Evolutionary conservation across 2,888 invertebrate genomes (phyloP).

Genomic region (Agriopis leucophaearia): DNA sequence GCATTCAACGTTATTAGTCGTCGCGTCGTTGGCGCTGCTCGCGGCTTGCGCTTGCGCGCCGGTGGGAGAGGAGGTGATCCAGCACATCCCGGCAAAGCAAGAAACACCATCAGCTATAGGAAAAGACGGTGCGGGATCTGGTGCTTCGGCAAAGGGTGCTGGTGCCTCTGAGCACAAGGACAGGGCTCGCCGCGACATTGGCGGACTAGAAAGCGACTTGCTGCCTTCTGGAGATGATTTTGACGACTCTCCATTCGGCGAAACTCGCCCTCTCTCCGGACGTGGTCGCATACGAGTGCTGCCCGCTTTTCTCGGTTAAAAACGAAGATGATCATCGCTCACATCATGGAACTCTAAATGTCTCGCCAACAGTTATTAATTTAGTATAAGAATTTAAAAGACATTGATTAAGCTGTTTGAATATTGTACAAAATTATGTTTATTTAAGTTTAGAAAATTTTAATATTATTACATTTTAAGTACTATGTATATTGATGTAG

Average conservation of each 20-base stretch:
- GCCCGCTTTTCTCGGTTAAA: slow-evolving; percentile 77
- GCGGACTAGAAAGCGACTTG: slow-evolving; percentile 74
- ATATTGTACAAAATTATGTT: slow-evolving; percentile 27
- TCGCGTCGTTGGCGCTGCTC: slow-evolving; percentile 78
- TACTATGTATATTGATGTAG: slow-evolving; percentile 11
- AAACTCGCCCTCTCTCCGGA: slow-evolving; percentile 66
- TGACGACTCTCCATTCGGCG: slow-evolving; percentile 73
- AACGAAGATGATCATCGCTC: neutral
- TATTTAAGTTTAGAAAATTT: slow-evolving; percentile 1
- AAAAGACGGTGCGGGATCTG: slow-evolving; percentile 75
- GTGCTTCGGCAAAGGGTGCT: slow-evolving; percentile 76
- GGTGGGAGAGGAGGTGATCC: slow-evolving; percentile 71
- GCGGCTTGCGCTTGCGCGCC: slow-evolving; percentile 77
- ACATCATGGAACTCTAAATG: neutral
- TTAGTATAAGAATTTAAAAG: slow-evolving; percentile 24
- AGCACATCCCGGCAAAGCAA: slow-evolving; percentile 75
- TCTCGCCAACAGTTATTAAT: slow-evolving; percentile 12
- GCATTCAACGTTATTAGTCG: slow-evolving; percentile 77
- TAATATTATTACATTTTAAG: slow-evolving; percentile 11
- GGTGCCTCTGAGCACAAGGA: slow-evolving; percentile 65
- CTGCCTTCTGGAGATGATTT: slow-evolving; percentile 69
- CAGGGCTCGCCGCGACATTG: slow-evolving; percentile 68
- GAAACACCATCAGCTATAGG: slow-evolving; percentile 81
- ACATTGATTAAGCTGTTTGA: slow-evolving; percentile 45
- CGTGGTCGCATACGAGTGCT: slow-evolving; percentile 75